These are phyloP conservation scores for Pollenia griseotomentosa DNA, from an alignment of 2,888 invertebrate species.

Conservation along the genomic window DNA sequence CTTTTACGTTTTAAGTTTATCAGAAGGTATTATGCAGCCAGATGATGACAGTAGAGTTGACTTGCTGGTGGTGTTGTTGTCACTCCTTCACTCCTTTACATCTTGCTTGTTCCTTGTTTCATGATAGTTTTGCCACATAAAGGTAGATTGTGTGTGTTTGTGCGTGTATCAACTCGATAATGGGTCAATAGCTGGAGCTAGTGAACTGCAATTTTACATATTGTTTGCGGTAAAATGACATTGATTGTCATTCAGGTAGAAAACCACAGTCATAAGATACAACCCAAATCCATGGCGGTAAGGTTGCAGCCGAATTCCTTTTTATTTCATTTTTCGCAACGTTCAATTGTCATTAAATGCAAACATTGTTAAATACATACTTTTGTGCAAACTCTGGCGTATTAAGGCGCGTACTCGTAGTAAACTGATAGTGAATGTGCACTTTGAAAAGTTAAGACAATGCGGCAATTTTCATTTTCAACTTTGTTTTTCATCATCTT, in stretches of 20 bases:
- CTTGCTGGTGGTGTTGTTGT: background rate
- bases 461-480: conserved; percentile 43
- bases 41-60: conserved; percentile 29
- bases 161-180: conserved; percentile 11
- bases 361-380: background rate
- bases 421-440: conserved; percentile 22
- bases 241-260: conserved; percentile 53
- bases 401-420: background rate
- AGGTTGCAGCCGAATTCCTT: background rate
- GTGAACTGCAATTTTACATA: conserved; percentile 51
- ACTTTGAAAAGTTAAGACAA: conserved; percentile 50
- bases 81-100: background rate
- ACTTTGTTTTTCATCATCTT: background rate
- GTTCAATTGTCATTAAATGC: conserved; percentile 6
- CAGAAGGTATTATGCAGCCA: background rate
- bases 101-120: conserved; percentile 1
- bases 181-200: conserved; percentile 38
- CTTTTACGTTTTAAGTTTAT: background rate
- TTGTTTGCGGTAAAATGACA: conserved; percentile 54
- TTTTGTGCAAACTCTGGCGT: background rate
- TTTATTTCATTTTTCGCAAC: background rate
- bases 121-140: background rate
- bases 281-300: conserved; percentile 14
- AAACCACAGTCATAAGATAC: conserved; percentile 47
- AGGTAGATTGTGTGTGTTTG: background rate